A percentile compares a stretch with the other conserved stretches of the same genome.
These are phyloP conservation scores for Psittacula cyanocephala DNA, from an alignment of 2,113 vertebrate genomes.

Conservation along the genomic window DNA sequence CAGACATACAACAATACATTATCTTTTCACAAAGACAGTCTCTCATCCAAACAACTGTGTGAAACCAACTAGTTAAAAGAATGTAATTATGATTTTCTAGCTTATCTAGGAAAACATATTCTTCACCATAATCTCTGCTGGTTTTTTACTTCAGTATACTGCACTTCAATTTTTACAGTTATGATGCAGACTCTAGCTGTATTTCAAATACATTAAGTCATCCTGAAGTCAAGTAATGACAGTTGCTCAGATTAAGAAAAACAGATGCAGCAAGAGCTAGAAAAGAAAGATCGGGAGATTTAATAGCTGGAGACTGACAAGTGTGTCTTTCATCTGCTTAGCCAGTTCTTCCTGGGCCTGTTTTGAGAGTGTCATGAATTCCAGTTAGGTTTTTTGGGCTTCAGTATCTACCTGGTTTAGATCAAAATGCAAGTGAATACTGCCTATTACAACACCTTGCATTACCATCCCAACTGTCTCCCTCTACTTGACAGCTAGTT, in stretches of 20 bases:
- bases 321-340: neutral
- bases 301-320: neutral
- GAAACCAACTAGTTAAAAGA: conserved; percentile 10
- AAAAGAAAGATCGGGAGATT: neutral
- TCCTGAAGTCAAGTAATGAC: neutral
- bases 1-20: neutral
- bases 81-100: neutral
- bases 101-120: neutral
- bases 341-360: neutral
- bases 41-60: neutral
- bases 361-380: neutral
- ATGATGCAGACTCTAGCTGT: neutral
- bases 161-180: conserved; percentile 26
- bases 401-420: neutral
- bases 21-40: neutral
- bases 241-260: neutral
- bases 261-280: neutral
- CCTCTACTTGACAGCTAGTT: neutral
- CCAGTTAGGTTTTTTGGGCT: neutral
- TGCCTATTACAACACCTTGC: neutral
- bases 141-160: neutral
- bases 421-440: neutral
- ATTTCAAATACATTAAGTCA: conserved; percentile 32
- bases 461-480: neutral
- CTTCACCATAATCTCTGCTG: neutral